Evolutionary conservation across 2,113 vertebrate species (phyloP).

Genomic region (Polypterus bichir): DNA sequence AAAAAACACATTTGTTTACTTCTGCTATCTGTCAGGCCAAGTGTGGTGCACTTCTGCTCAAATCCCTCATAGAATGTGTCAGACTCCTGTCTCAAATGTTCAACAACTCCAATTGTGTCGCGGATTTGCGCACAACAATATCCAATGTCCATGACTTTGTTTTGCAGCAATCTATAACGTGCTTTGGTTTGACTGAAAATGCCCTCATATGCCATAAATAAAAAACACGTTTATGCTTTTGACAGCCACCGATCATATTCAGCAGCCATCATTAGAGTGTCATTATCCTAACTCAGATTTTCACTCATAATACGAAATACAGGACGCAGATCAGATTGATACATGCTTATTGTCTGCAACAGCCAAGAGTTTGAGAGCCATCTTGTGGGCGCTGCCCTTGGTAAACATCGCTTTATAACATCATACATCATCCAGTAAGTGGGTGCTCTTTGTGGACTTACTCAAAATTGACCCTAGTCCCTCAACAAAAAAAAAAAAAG

Average conservation of each 20-base stretch:
- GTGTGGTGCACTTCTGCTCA: conserved; percentile 14
- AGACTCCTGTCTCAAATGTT: conserved; percentile 16
- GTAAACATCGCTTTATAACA: conserved; percentile 18
- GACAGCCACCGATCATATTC: conserved; percentile 13
- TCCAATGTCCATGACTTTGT: conserved; percentile 9
- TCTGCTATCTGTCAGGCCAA: conserved; percentile 8
- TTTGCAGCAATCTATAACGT: not conserved
- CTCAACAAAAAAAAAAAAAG: conserved; percentile 13
- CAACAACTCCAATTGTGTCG: conserved; percentile 10
- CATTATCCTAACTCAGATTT: conserved; percentile 16
- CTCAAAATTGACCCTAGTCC: conserved; percentile 14
- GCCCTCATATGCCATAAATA: conserved; percentile 1
- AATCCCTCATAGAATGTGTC: conserved; percentile 18
- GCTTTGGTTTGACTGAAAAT: no score
- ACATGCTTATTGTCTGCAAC: conserved; percentile 12
- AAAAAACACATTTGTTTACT: conserved; percentile 3
- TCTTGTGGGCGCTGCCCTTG: conserved; percentile 13
- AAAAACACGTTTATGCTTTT: conserved; percentile 15
- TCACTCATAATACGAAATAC: conserved; percentile 10
- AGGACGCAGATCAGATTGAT: conserved; percentile 8
- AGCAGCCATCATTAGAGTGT: conserved; percentile 13
- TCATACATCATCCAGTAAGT: conserved; percentile 19
- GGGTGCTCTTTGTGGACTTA: conserved; percentile 16
- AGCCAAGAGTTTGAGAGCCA: conserved; percentile 2
- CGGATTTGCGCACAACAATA: not conserved